Base-by-base conservation (phyloP, 2,888 invertebrate species). In the Hirtodrosophila trivittata region DNA sequence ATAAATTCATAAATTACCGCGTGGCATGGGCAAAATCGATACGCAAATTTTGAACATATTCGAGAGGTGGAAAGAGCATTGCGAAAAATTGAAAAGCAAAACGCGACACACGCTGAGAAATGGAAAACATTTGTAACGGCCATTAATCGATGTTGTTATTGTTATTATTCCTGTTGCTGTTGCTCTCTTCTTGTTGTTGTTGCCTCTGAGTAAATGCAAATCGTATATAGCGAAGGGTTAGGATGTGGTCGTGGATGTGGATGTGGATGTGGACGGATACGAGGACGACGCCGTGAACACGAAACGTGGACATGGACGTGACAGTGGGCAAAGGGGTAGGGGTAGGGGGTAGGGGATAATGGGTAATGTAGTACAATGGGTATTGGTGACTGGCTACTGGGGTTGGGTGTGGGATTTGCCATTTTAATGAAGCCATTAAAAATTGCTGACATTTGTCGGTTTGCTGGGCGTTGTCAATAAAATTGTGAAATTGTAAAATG, bases 61-160 rank as follows among this genome's bases (percentile, higher is more conserved):
- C 8, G 41, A 39, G 5, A 41, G 18, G 32, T 45, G 37, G 30
- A 28, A 45, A 51, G 30, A 25, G 49, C 35, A 46, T 43, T 66
- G 66, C 55, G 42, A 51, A 71, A 66, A 54, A 42, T 33, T 42
- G 41, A 43, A 59, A 35, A 47, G 66, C 39, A 57, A 71, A 64
- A 56, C 35, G 77, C 54, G 64, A 64, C 86, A 62, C 83, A 80
- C 59, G 86, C 76, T 66, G 84, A 83, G 80, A 85, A 80, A 80
- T 80, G 80, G 84, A 81, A 86, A 80, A 83, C 86, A 86, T 81
- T 81, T 81, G 80, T 81, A 86, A 81, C 76, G 86, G 86, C 74
- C 77, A 83, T 81, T 81, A 81, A 86, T 83, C 69, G 86, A 81
- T 80, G 76, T 71, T 83, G 58, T 78, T 72, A 64, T 68, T 50